Percentiles rank a stretch among this genome's conserved stretches.
Evolutionary conservation across 1,140 invertebrate genomes (phyloP).

Genomic region (Drosophila sp.): DNA sequence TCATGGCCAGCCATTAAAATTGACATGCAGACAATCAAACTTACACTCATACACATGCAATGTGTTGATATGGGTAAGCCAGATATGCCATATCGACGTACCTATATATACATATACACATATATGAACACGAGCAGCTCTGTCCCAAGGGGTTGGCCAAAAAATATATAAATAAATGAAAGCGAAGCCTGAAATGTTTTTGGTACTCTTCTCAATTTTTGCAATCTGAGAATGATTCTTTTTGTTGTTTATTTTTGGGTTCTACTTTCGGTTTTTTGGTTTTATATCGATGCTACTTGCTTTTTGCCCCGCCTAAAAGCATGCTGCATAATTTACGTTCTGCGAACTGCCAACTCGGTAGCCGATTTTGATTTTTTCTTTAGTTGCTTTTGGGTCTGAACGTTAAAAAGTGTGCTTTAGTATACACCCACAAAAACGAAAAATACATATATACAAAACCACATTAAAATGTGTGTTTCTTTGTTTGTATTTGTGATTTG

Average conservation of each 20-base stretch:
- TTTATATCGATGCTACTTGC: slow-evolving; percentile 31
- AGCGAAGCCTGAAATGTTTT: slow-evolving; percentile 13
- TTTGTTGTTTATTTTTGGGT: slow-evolving; percentile 23
- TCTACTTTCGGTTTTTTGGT: slow-evolving; percentile 38
- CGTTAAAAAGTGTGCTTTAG: slow-evolving; percentile 52
- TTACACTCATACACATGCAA: slow-evolving; percentile 21
- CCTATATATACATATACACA: slow-evolving; percentile 2
- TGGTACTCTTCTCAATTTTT: slow-evolving; percentile 21
- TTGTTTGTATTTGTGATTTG: slow-evolving; percentile 47
- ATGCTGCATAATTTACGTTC: slow-evolving; percentile 76
- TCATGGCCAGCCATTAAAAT: slow-evolving; percentile 77
- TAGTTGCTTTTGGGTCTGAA: slow-evolving; percentile 26
- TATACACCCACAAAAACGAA: not conserved
- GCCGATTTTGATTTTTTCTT: slow-evolving; percentile 58
- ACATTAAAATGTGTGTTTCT: slow-evolving; percentile 40
- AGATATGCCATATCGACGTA: slow-evolving; percentile 23
- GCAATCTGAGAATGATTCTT: slow-evolving; percentile 24
- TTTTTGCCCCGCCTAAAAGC: slow-evolving; percentile 60
- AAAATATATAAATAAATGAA: slow-evolving; percentile 5
- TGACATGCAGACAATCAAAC: slow-evolving; percentile 50
- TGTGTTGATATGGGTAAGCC: slow-evolving; percentile 43
- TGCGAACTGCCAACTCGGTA: slow-evolving; percentile 34
- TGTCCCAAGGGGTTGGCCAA: not conserved
- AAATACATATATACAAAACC: slow-evolving; percentile 1
- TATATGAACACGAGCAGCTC: not conserved